phyloP scores from a whole-genome alignment of 37 sponge, comb jelly and placozoan species.

The Ephydatia muelleri region DNA sequence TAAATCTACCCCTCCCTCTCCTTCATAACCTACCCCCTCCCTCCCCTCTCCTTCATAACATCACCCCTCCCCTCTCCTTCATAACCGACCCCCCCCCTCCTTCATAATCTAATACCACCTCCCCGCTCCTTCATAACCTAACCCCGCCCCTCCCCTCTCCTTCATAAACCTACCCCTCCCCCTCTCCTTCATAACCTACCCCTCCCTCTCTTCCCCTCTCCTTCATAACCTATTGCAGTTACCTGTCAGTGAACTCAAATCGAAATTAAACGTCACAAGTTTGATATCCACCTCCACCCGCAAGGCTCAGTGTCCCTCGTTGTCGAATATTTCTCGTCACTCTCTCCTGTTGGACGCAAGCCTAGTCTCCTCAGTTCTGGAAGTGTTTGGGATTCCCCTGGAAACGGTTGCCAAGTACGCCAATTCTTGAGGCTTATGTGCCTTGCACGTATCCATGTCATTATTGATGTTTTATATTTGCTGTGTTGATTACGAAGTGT shows the following conservation, averaged over 20 bases:
- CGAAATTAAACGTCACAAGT: constrained; percentile 48
- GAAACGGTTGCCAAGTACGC: constrained; percentile 72
- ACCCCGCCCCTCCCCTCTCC: background rate
- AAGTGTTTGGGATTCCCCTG: constrained; percentile 79
- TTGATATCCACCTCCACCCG: constrained; percentile 56
- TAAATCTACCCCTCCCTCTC: constrained; percentile 1
- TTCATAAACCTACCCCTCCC: constrained; percentile 9
- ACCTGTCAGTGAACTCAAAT: constrained; percentile 62
- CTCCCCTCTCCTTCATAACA: too few species aligned
- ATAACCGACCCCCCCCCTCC: background rate
- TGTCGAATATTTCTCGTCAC: constrained; percentile 65
- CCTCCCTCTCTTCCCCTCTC: background rate
- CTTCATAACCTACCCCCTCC: background rate
- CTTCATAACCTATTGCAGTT: constrained; percentile 36
- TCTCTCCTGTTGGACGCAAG: constrained; percentile 47
- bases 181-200: constrained; percentile 2
- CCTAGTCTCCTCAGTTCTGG: constrained; percentile 76
- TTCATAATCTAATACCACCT: background rate
- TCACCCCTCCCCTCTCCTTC: background rate
- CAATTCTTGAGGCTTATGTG: background rate
- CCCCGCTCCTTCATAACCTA: background rate
- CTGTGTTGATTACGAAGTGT: too few species aligned
- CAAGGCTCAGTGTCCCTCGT: constrained; percentile 50
- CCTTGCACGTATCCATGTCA: background rate
- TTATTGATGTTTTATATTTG: background rate